Conservation (phyloP, 2,113 vertebrate species). For the Erinaceus europaeus region DNA sequence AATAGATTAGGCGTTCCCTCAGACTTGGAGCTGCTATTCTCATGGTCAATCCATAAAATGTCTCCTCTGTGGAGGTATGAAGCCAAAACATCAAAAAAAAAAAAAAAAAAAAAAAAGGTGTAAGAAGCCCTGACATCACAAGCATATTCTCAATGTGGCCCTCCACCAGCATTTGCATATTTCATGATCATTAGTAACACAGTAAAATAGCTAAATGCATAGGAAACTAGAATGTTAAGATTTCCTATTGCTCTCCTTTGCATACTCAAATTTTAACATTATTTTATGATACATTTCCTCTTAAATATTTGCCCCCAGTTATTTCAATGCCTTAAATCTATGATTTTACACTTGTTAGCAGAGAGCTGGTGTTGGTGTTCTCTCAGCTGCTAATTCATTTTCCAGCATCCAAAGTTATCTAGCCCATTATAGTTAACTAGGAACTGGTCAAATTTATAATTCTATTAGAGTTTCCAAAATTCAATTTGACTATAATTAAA, state of each 20-base stretch:
- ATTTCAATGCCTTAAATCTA: neutral
- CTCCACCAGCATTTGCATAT: neutral
- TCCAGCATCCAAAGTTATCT: neutral
- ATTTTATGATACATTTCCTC: neutral
- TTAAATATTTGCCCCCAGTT: neutral
- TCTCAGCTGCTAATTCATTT: neutral
- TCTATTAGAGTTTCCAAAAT: conserved; percentile 20
- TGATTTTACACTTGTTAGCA: neutral
- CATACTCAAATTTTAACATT: neutral
- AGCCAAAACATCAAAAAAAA: neutral
- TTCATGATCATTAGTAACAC: neutral
- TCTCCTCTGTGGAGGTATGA: neutral
- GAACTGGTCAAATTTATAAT: neutral
- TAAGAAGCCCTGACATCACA: no score
- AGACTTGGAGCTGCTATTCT: neutral
- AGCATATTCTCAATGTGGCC: neutral
- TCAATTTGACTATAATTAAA: neutral
- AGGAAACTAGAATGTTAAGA: neutral
- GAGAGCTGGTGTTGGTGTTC: neutral
- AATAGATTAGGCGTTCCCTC: neutral
- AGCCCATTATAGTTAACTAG: neutral
- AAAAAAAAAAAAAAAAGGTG: neutral
- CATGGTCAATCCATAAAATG: neutral
- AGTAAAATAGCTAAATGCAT: neutral
- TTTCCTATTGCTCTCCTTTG: neutral